Conservation (phyloP, 1,140 invertebrate genomes). For the Zaprionus gabonicus region DNA sequence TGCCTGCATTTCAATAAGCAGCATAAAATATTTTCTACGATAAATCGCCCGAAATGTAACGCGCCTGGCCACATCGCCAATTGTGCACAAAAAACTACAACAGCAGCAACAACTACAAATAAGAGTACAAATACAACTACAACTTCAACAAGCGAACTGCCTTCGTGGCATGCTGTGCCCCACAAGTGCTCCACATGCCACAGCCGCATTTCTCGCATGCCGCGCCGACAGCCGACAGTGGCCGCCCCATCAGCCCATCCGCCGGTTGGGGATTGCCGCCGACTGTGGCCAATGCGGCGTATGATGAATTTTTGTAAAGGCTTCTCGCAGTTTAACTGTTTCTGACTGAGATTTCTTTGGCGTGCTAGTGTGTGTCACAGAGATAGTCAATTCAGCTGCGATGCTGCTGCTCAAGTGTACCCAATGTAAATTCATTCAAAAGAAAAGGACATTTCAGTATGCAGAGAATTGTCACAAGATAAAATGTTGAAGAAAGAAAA, state of each 20-base stretch:
- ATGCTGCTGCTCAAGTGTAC: constrained; percentile 1
- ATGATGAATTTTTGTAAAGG: constrained; percentile 70
- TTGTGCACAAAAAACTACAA: constrained; percentile 40
- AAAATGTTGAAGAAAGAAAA: neutral
- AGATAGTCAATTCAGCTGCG: constrained; percentile 22
- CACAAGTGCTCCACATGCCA: constrained; percentile 52
- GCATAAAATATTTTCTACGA: constrained; percentile 62
- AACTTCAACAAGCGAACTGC: constrained; percentile 34
- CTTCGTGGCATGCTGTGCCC: constrained; percentile 51
- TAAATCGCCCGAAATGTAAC: constrained; percentile 62
- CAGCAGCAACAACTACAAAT: constrained; percentile 1
- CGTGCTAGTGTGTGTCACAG: constrained; percentile 1
- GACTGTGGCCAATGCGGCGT: constrained; percentile 72
- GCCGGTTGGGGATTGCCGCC: constrained; percentile 17
- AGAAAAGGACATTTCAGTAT: neutral
- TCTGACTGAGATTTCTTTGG: constrained; percentile 43
- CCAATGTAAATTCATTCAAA: neutral
- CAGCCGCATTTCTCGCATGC: constrained; percentile 60
- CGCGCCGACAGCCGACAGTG: constrained; percentile 39
- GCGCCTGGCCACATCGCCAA: constrained; percentile 29
- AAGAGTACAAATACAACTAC: constrained; percentile 14
- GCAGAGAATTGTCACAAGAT: neutral
- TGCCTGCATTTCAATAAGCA: constrained; percentile 77
- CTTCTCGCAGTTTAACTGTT: constrained; percentile 27
- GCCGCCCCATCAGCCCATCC: neutral